A percentile compares a stretch with the other conserved stretches of the same genome.
Evolutionary conservation across 1,140 invertebrate genomes (phyloP).

Genomic region (Danaus melanippus): DNA sequence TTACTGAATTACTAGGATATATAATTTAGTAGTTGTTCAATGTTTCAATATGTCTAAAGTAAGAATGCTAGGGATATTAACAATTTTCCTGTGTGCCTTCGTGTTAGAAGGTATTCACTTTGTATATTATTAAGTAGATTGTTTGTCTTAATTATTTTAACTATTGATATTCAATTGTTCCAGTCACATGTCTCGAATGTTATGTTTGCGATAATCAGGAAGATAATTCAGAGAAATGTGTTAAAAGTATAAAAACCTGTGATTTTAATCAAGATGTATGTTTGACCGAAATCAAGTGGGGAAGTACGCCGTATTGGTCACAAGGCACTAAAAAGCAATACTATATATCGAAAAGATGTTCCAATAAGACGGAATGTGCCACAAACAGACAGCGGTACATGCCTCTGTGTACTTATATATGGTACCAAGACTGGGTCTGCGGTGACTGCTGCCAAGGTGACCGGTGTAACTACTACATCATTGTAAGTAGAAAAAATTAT

Average conservation of each 20-base stretch:
- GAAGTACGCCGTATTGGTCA: constrained; percentile 95
- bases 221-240: constrained; percentile 93
- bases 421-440: constrained; percentile 98
- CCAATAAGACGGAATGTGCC: constrained; percentile 85
- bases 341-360: constrained; percentile 94
- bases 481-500: constrained; percentile 78
- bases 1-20: too few relatives aligned
- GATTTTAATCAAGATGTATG: constrained; percentile 90
- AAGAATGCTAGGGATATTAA: too few relatives aligned
- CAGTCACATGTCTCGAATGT: constrained; percentile 87
- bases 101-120: too few relatives aligned
- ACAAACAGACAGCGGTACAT: constrained; percentile 78
- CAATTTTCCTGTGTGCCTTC: too few relatives aligned
- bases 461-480: constrained; percentile 96
- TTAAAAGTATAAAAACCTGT: constrained; percentile 93
- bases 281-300: constrained; percentile 91
- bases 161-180: constrained; percentile 24
- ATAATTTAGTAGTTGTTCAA: too few relatives aligned
- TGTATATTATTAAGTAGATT: too few relatives aligned
- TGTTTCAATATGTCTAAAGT: too few relatives aligned
- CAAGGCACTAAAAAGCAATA: constrained; percentile 94
- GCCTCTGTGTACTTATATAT: constrained; percentile 91
- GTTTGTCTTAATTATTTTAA: too few relatives aligned
- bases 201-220: constrained; percentile 96
- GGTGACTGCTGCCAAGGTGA: constrained; percentile 97